Evolutionary conservation across 2,888 invertebrate species (phyloP).

Genomic region (Polydrusus tereticollis): DNA sequence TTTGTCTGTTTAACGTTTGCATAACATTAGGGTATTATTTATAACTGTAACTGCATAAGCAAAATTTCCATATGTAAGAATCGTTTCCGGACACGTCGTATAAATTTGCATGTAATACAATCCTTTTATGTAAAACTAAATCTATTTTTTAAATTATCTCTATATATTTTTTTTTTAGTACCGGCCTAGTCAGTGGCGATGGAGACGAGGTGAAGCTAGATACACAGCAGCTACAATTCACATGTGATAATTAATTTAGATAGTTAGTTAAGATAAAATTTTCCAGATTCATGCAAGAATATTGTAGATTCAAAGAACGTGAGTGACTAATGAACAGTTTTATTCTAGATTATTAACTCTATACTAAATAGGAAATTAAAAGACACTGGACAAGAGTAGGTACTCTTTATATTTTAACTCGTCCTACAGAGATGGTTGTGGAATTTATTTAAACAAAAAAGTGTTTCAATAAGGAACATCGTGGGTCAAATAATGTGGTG

Average conservation of each 20-base stretch:
- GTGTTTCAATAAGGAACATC: no score
- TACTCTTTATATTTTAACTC: not conserved
- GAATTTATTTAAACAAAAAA: no score
- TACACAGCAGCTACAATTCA: slow-evolving; percentile 96
- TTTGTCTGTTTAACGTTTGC: no score
- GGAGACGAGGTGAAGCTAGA: slow-evolving; percentile 91
- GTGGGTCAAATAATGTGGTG: no score
- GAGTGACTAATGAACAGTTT: not conserved
- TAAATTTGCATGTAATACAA: no score
- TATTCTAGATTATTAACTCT: not conserved
- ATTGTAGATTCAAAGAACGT: not conserved
- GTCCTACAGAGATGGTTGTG: no score
- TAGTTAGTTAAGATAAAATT: not conserved
- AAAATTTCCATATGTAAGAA: no score
- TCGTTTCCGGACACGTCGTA: no score
- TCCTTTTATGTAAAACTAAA: no score
- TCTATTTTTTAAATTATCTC: not conserved
- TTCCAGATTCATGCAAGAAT: not conserved
- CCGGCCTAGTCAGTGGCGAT: slow-evolving; percentile 94
- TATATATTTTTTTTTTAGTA: slow-evolving; percentile 82
- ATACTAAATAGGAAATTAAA: not conserved
- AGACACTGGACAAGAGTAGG: no score
- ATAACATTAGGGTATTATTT: no score
- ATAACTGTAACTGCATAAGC: no score
- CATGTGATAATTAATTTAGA: slow-evolving; percentile 74